Base-by-base conservation (phyloP, 2,888 invertebrate species). In the Miltochrista miniata region DNA sequence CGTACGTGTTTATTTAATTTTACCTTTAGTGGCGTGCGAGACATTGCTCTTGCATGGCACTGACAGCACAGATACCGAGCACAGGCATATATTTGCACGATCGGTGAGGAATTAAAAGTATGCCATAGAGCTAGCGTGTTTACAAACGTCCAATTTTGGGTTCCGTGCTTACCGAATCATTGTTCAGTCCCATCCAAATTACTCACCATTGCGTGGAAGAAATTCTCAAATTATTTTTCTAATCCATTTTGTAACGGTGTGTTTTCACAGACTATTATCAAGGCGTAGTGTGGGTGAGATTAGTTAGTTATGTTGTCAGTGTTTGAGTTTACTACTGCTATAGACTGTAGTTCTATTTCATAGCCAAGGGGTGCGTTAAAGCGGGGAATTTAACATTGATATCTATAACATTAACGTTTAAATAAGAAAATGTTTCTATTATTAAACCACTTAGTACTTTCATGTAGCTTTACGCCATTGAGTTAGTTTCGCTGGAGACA, bases 1-100 rank as follows among this genome's bases (percentile, higher is more conserved):
- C 81, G 70, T 74, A 68, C 79, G 73, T 81, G 80, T 81, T 85
- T 81, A 79, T 82, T 76, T 81, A 81, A 85, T 84, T 85, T 83
- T 72, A 75, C 72, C 73, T 74, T 70, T 69, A 71, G 72, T 75
- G 72, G 70, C 57, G 66, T 75, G 68, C 62, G 72, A 69, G 72
- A 69, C 72, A 67, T 61, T 51, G 61, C 59, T 58, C 62, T 63
- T 64, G 62, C 65, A 64, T 64, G 67, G 51, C 59, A 67, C 61
- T 69, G 59, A 66, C 64, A 67, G 60, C 66, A 64, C 59, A 57
- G 59, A 63, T 59, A 62, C 62, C 57, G 58, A 52, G 61, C 60
- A 59, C 64, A 58, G 70, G 71, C 68, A 72, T 70, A 68, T 70
- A 68, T 83, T 85, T 83, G 76, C 73, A 76, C 74, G 70, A 67